phyloP scores from a whole-genome alignment of 2,113 vertebrate species.

The Solea solea region DNA sequence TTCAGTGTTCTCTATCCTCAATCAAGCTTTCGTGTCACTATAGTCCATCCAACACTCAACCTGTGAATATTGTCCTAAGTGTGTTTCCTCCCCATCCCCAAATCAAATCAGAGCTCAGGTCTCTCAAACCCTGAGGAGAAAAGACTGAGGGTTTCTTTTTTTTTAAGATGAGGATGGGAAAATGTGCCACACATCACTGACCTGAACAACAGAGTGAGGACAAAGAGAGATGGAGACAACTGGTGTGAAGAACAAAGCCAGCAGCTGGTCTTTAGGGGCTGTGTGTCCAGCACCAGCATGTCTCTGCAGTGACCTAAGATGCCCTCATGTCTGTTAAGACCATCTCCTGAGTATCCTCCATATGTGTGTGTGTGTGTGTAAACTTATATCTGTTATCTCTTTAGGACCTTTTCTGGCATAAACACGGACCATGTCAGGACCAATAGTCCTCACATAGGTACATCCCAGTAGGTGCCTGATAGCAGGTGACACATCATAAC shows the following conservation, averaged over 20 bases:
- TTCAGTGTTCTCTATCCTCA: constrained; percentile 12
- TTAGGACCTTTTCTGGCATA: too few relatives aligned
- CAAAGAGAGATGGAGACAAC: constrained; percentile 47
- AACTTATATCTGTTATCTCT: too few relatives aligned
- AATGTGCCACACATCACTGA: constrained; percentile 29
- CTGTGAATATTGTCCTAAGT: constrained; percentile 16
- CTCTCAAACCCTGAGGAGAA: neutral
- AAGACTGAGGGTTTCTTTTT: constrained; percentile 16
- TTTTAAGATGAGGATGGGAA: constrained; percentile 19
- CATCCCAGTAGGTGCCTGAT: too few relatives aligned
- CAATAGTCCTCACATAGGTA: too few relatives aligned
- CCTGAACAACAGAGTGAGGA: constrained; percentile 27
- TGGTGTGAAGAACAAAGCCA: constrained; percentile 45
- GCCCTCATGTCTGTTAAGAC: constrained; percentile 55
- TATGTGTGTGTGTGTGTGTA: constrained; percentile 52
- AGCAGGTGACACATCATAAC: too few relatives aligned
- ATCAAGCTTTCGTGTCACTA: neutral
- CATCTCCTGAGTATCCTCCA: constrained; percentile 56
- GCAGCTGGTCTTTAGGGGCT: constrained; percentile 53
- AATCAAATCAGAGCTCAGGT: constrained; percentile 17
- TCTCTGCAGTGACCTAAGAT: constrained; percentile 66
- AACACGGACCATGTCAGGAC: too few relatives aligned
- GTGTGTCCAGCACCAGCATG: constrained; percentile 40
- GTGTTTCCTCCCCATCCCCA: constrained; percentile 35
- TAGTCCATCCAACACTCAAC: constrained; percentile 16